These are phyloP conservation scores for Globicephala melas DNA, from an alignment of 2,113 vertebrate species.

Conservation along the genomic window DNA sequence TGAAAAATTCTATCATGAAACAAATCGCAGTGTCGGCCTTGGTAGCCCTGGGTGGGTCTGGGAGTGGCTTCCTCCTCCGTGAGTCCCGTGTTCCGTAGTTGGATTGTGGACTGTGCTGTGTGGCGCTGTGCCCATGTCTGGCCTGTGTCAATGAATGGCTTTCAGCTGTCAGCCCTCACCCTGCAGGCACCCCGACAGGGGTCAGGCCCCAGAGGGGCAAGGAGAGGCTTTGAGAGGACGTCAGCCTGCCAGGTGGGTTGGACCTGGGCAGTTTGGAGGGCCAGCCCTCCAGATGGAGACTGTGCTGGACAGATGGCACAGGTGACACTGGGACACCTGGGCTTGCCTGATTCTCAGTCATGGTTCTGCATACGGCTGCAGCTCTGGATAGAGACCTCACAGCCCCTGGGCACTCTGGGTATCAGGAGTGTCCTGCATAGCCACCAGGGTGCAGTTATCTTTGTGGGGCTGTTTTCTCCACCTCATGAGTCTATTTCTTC, in stretches of 20 bases:
- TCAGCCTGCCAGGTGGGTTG: neutral
- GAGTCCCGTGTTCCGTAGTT: neutral
- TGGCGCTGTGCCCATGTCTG: rapidly evolving
- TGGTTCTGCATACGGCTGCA: neutral
- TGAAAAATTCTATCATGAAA: neutral
- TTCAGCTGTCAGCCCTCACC: neutral
- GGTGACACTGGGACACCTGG: neutral
- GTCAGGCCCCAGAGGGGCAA: neutral
- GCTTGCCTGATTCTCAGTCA: too few species aligned
- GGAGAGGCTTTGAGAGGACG: conserved; percentile 40
- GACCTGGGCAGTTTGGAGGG: conserved; percentile 28
- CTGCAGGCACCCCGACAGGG: neutral
- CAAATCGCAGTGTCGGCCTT: neutral
- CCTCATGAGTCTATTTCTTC: neutral
- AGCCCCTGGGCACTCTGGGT: neutral
- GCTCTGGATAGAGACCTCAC: neutral
- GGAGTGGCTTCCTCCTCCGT: neutral
- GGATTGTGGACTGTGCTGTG: neutral
- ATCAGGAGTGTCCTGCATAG: rapidly evolving
- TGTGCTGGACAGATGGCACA: neutral
- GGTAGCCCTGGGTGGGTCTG: neutral
- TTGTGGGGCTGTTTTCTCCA: neutral
- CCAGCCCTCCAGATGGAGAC: neutral
- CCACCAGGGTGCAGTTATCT: neutral
- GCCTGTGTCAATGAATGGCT: neutral